These are phyloP conservation scores for Dynastes maya DNA, from an alignment of 2,888 invertebrate genomes.

Conservation along the genomic window DNA sequence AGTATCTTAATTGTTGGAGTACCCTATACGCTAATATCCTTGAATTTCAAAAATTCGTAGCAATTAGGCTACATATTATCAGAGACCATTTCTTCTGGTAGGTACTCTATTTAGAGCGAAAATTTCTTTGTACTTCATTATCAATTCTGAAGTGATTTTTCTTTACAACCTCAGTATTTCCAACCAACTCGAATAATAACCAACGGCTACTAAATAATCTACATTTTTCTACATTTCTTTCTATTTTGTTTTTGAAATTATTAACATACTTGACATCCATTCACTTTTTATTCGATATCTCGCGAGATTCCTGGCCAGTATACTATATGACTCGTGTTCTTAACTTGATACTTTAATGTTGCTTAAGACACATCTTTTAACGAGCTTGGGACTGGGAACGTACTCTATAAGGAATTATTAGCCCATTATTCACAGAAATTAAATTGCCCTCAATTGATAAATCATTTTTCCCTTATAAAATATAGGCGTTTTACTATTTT, in stretches of 20 bases:
- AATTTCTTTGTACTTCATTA: no score
- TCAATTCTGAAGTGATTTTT: no score
- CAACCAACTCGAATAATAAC: no score
- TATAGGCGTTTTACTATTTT: not conserved
- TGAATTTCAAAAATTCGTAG: not conserved
- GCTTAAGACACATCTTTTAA: no score
- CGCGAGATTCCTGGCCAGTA: no score
- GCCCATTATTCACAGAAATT: not conserved
- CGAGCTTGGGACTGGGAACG: no score
- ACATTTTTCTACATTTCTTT: no score
- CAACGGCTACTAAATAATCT: no score
- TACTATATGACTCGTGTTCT: no score
- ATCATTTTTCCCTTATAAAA: not conserved
- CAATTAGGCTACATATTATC: not conserved
- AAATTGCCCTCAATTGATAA: not conserved
- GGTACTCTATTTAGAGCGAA: not conserved
- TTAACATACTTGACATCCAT: not conserved
- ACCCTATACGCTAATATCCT: not conserved
- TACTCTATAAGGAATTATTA: no score
- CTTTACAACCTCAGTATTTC: no score
- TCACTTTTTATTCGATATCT: not conserved
- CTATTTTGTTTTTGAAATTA: not conserved
- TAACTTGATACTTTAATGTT: no score
- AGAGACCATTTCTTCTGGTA: not conserved
- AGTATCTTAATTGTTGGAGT: not conserved